phyloP scores from a whole-genome alignment of 2,797 vertebrate species.

The Dendrocincla tyrannina region DNA sequence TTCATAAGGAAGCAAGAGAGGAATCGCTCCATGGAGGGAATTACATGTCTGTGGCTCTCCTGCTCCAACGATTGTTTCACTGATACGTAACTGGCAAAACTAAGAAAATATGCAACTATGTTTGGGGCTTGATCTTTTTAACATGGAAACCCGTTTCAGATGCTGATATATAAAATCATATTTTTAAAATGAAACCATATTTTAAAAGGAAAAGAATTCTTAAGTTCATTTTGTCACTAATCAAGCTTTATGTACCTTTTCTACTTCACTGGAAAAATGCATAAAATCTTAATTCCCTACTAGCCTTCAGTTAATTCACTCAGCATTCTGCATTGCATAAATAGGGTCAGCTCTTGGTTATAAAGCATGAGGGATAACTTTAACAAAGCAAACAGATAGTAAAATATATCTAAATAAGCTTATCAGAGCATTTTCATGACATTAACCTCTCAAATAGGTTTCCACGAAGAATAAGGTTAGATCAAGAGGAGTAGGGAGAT shows the following conservation, averaged over 20 bases:
- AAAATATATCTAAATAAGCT: neutral
- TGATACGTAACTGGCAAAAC: neutral
- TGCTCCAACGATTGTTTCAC: neutral
- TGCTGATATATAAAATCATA: neutral
- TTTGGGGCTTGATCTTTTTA: neutral
- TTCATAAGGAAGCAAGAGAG: neutral
- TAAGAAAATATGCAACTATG: neutral
- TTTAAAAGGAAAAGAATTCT: neutral
- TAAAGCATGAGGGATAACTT: neutral
- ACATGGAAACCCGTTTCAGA: neutral
- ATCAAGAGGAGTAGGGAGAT: neutral
- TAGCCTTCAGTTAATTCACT: neutral
- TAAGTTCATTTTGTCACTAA: neutral
- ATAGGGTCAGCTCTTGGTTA: neutral
- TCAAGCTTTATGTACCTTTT: neutral
- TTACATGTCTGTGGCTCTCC: neutral
- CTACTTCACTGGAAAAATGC: neutral
- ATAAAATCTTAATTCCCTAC: neutral
- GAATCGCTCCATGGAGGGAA: neutral
- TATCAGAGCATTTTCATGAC: neutral
- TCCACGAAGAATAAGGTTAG: fast-evolving
- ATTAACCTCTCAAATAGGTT: neutral
- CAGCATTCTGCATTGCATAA: neutral
- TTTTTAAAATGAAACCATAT: neutral
- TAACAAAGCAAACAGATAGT: neutral